Evolutionary conservation across 2,797 vertebrate species (phyloP).

Genomic region (Varecia variegata): DNA sequence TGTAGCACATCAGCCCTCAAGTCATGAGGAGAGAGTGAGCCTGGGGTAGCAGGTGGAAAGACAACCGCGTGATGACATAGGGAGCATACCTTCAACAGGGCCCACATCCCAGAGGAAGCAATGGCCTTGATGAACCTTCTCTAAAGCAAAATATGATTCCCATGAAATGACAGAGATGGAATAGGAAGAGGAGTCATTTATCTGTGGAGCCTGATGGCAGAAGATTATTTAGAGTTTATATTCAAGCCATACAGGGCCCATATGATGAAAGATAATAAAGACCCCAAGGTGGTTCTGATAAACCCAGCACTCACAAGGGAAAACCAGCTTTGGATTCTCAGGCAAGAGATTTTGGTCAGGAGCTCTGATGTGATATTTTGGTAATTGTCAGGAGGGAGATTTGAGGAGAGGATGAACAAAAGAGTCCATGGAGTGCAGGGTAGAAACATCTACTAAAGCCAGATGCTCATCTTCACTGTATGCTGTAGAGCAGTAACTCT

Average conservation of each 20-base stretch:
- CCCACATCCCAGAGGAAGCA: not conserved
- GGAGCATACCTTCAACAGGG: not conserved
- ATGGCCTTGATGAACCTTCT: not conserved
- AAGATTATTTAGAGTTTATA: not conserved
- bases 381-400: not conserved
- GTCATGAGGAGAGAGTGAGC: not conserved
- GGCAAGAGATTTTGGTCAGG: not conserved
- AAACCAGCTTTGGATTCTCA: not conserved
- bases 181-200: not conserved
- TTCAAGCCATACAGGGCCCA: not conserved
- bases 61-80: not conserved
- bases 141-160: not conserved
- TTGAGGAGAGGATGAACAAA: constrained; percentile 20
- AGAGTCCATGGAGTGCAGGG: not conserved
- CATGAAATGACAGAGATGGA: not conserved
- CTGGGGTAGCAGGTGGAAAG: not conserved
- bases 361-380: not conserved
- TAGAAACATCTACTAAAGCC: not conserved
- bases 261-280: not conserved
- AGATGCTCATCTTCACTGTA: not conserved
- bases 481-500: not conserved
- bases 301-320: not conserved
- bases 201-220: not conserved
- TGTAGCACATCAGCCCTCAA: not conserved
- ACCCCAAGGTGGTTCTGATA: not conserved